Evolutionary conservation across 1,140 invertebrate genomes (phyloP).

Genomic region (Physella acuta): DNA sequence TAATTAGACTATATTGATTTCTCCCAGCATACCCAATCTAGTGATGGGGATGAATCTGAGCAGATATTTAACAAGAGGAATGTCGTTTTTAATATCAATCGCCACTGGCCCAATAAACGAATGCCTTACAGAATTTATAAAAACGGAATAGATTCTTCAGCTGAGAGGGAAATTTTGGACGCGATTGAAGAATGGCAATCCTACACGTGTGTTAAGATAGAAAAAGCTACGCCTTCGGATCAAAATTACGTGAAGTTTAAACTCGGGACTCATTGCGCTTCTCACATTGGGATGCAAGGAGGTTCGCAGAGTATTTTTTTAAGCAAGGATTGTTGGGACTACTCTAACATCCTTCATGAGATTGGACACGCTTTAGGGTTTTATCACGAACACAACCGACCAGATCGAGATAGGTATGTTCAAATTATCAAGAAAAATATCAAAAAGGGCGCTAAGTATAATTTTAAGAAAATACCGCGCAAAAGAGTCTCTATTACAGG

Average conservation of each 20-base stretch:
- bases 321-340: conserved; percentile 24
- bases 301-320: conserved; percentile 11
- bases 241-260: conserved; percentile 4
- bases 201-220: conserved; percentile 20
- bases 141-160: not conserved
- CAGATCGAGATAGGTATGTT: conserved; percentile 57
- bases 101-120: conserved; percentile 16
- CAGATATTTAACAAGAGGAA: too few species aligned
- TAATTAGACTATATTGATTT: too few species aligned
- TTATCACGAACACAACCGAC: conserved; percentile 60
- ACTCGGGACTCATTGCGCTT: conserved; percentile 17
- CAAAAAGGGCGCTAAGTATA: conserved; percentile 69
- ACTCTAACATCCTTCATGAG: conserved; percentile 44
- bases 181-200: conserved; percentile 16
- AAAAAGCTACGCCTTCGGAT: not conserved
- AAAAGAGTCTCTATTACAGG: conserved; percentile 86
- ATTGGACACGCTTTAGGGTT: conserved; percentile 66
- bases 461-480: conserved; percentile 91
- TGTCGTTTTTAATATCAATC: too few species aligned
- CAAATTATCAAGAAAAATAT: conserved; percentile 50
- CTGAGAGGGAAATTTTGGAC: not conserved
- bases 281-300: conserved; percentile 22
- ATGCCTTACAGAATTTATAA: conserved; percentile 14
- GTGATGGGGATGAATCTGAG: too few species aligned
- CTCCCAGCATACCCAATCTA: too few species aligned